phyloP scores from a whole-genome alignment of 2,888 invertebrate genomes.

The Catotricha subobsoleta region DNA sequence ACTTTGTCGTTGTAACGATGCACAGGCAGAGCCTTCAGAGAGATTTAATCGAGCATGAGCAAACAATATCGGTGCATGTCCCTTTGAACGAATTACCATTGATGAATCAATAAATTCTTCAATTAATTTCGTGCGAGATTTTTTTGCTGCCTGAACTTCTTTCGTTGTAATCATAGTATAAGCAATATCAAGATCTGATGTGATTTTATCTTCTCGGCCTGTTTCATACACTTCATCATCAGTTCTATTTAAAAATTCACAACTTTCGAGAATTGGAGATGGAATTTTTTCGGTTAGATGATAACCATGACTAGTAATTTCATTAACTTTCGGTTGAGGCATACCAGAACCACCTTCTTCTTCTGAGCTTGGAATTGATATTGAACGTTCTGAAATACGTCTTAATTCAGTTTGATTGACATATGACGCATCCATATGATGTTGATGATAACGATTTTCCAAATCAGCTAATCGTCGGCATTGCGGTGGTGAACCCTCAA shows the following conservation, averaged over 20 bases:
- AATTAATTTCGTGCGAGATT: constrained; percentile 36
- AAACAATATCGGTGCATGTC: constrained; percentile 60
- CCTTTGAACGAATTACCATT: constrained; percentile 44
- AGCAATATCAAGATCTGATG: constrained; percentile 33
- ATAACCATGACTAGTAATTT: constrained; percentile 38
- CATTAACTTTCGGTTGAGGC: constrained; percentile 28
- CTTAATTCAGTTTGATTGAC: constrained; percentile 48
- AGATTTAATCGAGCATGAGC: constrained; percentile 63
- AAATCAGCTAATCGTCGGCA: constrained; percentile 45
- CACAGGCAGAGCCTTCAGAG: constrained; percentile 67
- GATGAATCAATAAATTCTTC: constrained; percentile 52
- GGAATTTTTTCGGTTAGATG: constrained; percentile 41
- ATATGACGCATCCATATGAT: constrained; percentile 24
- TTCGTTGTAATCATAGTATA: constrained; percentile 22
- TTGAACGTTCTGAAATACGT: constrained; percentile 53
- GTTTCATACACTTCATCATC: constrained; percentile 35
- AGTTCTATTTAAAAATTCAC: constrained; percentile 36
- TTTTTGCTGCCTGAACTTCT: constrained; percentile 12
- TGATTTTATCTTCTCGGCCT: constrained; percentile 18
- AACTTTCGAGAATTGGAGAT: constrained; percentile 42
- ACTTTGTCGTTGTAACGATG: constrained; percentile 48
- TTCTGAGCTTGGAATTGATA: constrained; percentile 59
- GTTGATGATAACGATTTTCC: constrained; percentile 37
- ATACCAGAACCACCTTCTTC: constrained; percentile 39
- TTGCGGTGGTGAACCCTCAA: constrained; percentile 57